Base-by-base conservation (phyloP, 2,797 vertebrate species). In the Pagetopsis macropterus region DNA sequence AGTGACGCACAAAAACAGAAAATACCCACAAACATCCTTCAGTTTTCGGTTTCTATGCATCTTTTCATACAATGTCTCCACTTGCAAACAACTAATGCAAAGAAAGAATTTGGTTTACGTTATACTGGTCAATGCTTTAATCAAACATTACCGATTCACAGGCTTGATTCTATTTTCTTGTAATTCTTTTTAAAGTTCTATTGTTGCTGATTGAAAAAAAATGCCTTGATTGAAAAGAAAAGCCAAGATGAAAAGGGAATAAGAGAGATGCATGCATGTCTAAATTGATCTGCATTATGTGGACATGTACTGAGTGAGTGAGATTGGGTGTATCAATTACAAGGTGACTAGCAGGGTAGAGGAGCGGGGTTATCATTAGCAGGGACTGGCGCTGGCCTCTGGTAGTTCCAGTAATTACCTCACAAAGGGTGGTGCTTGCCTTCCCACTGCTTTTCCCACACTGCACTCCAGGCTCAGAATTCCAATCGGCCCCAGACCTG, bases 401-500 rank as follows among this genome's bases (percentile, higher is more conserved):
- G 91, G 85, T 93, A 94, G 94, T 94, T 95, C 93, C 94, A 94
- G 94, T 94, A 94, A 95, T 95, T 95, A 95, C 91, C 84, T 93
- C 93, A 94, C 94, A 95, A 94, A 94, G 92, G 92, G 89, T 89
- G 92, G 88, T 93, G 90, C 92, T 93, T 89, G 94, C 93, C 92
- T 89, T 94, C 93, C 93, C 91, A 94, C 94, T 95, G 93, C 84
- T 93, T 94, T 95, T 95, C 94, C 94, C 95, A 95, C 95, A 94
- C 94, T 91, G 91, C 92, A 93, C 91, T 92, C 91, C 94, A 94
- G 90, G 92, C 93, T 94, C 92, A 93, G 93, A 93, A 95, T 95
- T 95, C 94, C 93, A 94, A 92, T 90, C 91, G 92, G 88, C 92
- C 91, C 93, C 93, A 94, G 93, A 93, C 94, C 93, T 93, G 90